Percentiles rank a stretch among this genome's conserved stretches.
Evolutionary conservation across 2,888 invertebrate species (phyloP).

Genomic region (Tubiluchus corallicola): DNA sequence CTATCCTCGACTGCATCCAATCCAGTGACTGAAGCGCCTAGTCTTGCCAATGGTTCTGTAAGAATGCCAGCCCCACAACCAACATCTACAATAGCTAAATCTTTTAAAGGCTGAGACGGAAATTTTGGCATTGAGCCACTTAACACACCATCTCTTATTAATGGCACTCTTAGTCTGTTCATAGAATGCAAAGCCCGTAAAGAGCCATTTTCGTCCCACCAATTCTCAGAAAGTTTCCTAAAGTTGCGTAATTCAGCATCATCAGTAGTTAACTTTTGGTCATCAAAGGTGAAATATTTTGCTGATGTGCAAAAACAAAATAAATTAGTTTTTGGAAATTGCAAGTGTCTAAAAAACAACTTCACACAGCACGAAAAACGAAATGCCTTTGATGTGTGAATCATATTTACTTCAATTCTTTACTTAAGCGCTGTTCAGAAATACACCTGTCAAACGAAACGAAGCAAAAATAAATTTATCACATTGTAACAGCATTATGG

Average conservation of each 20-base stretch:
- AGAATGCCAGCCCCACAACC: slow-evolving; percentile 80
- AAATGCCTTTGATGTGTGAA: no score
- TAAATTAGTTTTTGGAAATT: no score
- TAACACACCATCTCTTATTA: slow-evolving; percentile 47
- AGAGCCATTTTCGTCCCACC: slow-evolving; percentile 56
- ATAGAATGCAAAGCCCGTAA: slow-evolving; percentile 51
- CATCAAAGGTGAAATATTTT: no score
- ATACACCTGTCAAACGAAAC: no score
- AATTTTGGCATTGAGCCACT: slow-evolving; percentile 26
- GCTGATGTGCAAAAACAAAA: no score
- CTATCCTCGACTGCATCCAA: slow-evolving; percentile 56
- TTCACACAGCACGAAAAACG: no score
- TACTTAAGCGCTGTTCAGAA: no score
- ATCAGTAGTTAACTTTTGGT: no score
- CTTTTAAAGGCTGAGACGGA: slow-evolving; percentile 39
- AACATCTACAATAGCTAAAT: slow-evolving; percentile 55
- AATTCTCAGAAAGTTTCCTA: slow-evolving; percentile 39
- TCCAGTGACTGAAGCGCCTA: slow-evolving; percentile 61
- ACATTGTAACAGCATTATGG: no score
- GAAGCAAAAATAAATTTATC: no score
- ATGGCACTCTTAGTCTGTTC: slow-evolving; percentile 44
- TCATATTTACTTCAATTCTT: no score
- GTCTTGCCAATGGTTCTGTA: slow-evolving; percentile 52
- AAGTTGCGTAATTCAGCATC: slow-evolving; percentile 33
- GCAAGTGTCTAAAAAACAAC: no score